These are phyloP conservation scores for Diogma glabrata DNA, from an alignment of 2,888 invertebrate species.

Conservation along the genomic window DNA sequence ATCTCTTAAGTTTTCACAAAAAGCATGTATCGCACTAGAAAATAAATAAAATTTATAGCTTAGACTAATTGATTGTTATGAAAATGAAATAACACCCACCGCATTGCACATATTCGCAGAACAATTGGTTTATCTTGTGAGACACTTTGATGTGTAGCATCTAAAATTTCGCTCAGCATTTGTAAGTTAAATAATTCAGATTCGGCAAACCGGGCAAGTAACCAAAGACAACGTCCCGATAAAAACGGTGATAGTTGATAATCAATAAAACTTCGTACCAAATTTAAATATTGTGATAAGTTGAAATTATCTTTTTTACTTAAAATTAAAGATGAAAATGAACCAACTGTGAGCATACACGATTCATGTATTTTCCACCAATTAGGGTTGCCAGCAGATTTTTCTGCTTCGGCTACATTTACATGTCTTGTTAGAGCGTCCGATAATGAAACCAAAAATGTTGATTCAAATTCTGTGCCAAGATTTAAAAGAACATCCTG, in stretches of 20 bases:
- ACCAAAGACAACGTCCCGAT: conserved; percentile 34
- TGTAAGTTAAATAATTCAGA: conserved; percentile 33
- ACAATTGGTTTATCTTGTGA: conserved; percentile 30
- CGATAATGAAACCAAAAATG: conserved; percentile 43
- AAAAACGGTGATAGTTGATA: conserved; percentile 31
- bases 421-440: conserved; percentile 48
- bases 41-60: neutral
- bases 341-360: conserved; percentile 48
- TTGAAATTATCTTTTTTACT: conserved; percentile 33
- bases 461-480: conserved; percentile 42
- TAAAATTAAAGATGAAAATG: conserved; percentile 37
- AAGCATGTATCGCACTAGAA: conserved; percentile 30
- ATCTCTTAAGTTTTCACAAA: conserved; percentile 39
- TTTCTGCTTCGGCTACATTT: conserved; percentile 42
- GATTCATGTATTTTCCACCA: conserved; percentile 61
- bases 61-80: neutral
- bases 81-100: conserved; percentile 23
- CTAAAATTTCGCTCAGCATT: conserved; percentile 31
- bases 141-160: conserved; percentile 29
- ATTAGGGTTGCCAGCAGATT: conserved; percentile 35
- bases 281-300: conserved; percentile 32
- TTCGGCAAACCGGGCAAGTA: conserved; percentile 32
- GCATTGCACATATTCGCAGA: conserved; percentile 31
- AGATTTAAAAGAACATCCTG: conserved; percentile 49
- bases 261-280: conserved; percentile 31